Conservation (phyloP, 1,140 invertebrate species). For the Hypsibius dujardini region DNA sequence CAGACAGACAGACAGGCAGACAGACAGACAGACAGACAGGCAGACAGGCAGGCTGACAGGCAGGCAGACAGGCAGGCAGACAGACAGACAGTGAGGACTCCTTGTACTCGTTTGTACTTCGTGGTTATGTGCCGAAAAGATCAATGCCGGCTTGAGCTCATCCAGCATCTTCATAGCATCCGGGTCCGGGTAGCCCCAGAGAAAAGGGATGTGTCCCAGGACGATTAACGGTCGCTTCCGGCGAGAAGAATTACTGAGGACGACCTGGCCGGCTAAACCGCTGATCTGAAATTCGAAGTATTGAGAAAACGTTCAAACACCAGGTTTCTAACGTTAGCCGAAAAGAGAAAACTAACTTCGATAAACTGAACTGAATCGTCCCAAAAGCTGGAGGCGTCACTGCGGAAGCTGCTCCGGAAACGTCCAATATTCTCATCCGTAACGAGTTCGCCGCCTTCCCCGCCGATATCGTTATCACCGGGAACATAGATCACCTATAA, state of each 20-base stretch:
- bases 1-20: no score
- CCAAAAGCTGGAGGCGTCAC: conserved; percentile 34
- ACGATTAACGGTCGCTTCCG: conserved; percentile 21
- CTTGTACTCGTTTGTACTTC: not conserved
- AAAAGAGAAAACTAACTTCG: conserved; percentile 33
- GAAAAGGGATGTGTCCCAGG: conserved; percentile 17
- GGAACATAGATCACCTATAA: conserved; percentile 63
- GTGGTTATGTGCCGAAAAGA: conserved; percentile 6
- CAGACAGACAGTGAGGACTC: not conserved
- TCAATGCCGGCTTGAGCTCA: conserved; percentile 15
- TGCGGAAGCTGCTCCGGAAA: conserved; percentile 56
- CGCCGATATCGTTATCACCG: conserved; percentile 87
- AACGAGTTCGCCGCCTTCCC: conserved; percentile 56
- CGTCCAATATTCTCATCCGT: conserved; percentile 49
- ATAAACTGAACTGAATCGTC: conserved; percentile 38
- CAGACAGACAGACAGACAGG: no score
- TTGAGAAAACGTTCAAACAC: not conserved
- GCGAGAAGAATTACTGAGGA: conserved; percentile 24
- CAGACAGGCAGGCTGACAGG: no score
- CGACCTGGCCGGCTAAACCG: conserved; percentile 38
- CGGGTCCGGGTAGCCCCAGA: conserved; percentile 14
- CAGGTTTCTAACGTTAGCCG: conserved; percentile 20
- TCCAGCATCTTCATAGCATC: conserved; percentile 25
- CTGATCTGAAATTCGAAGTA: conserved; percentile 46
- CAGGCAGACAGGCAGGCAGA: no score